Conservation (phyloP, 2,888 invertebrate species). For the Pseudococcus viburni region DNA sequence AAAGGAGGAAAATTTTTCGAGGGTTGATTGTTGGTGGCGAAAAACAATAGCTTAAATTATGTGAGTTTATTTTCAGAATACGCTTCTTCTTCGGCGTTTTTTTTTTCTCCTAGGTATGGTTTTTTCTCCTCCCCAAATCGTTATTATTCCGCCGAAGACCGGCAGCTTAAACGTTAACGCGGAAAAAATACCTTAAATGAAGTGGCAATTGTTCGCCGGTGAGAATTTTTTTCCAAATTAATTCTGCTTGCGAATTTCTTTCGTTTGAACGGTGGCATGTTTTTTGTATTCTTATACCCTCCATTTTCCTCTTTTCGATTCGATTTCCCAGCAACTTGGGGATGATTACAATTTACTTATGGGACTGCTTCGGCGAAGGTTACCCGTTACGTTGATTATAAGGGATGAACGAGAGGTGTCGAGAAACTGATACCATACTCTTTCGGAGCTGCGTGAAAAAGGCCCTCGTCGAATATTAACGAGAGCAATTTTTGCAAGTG, state of each 20-base stretch:
- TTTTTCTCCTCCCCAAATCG: background rate
- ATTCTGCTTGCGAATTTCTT: background rate
- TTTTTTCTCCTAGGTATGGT: background rate
- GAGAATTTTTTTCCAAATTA: background rate
- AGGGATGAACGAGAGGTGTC: background rate
- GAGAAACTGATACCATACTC: background rate
- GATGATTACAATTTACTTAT: slow-evolving; percentile 8
- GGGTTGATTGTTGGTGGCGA: slow-evolving; percentile 35
- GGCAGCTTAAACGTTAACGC: background rate
- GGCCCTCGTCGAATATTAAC: slow-evolving; percentile 4
- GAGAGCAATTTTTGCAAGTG: slow-evolving; percentile 35
- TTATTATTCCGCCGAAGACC: slow-evolving; percentile 1
- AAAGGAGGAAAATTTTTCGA: slow-evolving; percentile 35
- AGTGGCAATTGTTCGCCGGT: slow-evolving; percentile 23
- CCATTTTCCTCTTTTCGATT: background rate
- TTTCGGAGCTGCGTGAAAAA: background rate
- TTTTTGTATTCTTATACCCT: slow-evolving; percentile 18
- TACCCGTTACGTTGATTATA: background rate
- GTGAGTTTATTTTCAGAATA: slow-evolving; percentile 41
- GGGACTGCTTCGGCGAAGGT: background rate
- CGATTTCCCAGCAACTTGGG: background rate
- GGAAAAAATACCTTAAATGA: slow-evolving; percentile 12
- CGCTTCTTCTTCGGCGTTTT: slow-evolving; percentile 1
- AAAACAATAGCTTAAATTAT: slow-evolving; percentile 33
- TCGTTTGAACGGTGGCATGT: background rate